phyloP scores from a whole-genome alignment of 2,113 vertebrate species.

The Equus quagga region DNA sequence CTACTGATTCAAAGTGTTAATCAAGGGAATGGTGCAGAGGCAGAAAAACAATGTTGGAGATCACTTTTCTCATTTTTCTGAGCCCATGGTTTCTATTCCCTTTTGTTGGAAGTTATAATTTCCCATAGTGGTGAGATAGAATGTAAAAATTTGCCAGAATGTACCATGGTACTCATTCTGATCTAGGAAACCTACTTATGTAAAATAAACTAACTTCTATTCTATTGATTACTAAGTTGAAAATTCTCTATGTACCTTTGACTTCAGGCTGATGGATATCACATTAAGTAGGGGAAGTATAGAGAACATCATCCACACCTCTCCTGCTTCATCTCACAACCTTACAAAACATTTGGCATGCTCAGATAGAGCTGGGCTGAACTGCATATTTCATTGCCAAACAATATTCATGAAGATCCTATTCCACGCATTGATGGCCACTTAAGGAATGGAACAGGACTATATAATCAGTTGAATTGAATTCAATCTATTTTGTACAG shows the following conservation, averaged over 20 bases:
- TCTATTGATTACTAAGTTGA: conserved; percentile 43
- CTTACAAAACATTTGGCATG: conserved; percentile 62
- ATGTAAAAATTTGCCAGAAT: background rate
- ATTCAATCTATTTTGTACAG: conserved; percentile 29
- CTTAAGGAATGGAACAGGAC: conserved; percentile 67
- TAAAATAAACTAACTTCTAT: conserved; percentile 40
- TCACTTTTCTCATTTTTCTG: background rate
- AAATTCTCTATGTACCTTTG: conserved; percentile 46
- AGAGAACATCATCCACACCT: conserved; percentile 19
- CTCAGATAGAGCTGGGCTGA: conserved; percentile 17
- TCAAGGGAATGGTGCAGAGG: background rate
- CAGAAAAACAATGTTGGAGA: background rate
- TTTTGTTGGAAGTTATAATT: conserved; percentile 27
- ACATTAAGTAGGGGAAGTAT: background rate
- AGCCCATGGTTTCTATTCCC: background rate
- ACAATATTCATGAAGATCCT: conserved; percentile 59
- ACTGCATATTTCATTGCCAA: conserved; percentile 50
- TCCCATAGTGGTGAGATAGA: background rate
- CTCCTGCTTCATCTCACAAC: conserved; percentile 5
- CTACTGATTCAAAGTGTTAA: conserved; percentile 36
- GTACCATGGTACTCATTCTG: background rate
- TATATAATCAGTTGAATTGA: conserved; percentile 61
- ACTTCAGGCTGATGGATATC: conserved; percentile 32
- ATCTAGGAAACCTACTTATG: background rate
- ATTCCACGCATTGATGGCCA: conserved; percentile 39